Evolutionary conservation across 1,140 invertebrate species (phyloP).

Genomic region (Drosophila persimilis): DNA sequence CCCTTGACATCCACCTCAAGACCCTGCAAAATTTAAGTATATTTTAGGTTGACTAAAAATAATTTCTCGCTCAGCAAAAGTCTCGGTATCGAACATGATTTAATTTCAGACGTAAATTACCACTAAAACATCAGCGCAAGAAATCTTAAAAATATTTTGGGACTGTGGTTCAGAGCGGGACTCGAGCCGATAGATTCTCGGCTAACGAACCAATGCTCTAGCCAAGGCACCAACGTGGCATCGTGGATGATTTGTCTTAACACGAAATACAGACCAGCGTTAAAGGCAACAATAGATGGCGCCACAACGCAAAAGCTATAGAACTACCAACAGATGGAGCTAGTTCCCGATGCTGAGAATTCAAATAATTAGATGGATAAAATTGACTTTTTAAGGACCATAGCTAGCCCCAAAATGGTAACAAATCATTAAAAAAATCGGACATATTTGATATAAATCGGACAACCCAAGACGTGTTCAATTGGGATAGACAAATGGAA

Average conservation of each 20-base stretch:
- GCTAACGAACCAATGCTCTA: not conserved
- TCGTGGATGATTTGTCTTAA: rapidly evolving
- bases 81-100: conserved; percentile 54
- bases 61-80: conserved; percentile 68
- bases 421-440: not conserved
- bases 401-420: not conserved
- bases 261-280: not conserved
- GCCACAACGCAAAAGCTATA: not conserved
- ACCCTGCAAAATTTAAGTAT: conserved; percentile 75
- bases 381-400: no score
- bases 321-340: conserved; percentile 23
- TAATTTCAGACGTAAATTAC: conserved; percentile 82
- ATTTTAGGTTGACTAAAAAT: conserved; percentile 11
- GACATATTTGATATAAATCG: not conserved
- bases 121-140: conserved; percentile 71
- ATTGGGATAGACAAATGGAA: no score
- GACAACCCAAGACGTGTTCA: no score
- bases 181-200: conserved; percentile 28
- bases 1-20: conserved; percentile 90
- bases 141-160: conserved; percentile 29
- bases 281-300: conserved; percentile 1
- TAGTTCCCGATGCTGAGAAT: not conserved
- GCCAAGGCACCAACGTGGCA: conserved; percentile 37
- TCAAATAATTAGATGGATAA: no score
- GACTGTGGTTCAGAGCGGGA: not conserved